Base-by-base conservation (phyloP, 35 echinoderm and acorn worm genomes). In the Heliocidaris erythrogramma region DNA sequence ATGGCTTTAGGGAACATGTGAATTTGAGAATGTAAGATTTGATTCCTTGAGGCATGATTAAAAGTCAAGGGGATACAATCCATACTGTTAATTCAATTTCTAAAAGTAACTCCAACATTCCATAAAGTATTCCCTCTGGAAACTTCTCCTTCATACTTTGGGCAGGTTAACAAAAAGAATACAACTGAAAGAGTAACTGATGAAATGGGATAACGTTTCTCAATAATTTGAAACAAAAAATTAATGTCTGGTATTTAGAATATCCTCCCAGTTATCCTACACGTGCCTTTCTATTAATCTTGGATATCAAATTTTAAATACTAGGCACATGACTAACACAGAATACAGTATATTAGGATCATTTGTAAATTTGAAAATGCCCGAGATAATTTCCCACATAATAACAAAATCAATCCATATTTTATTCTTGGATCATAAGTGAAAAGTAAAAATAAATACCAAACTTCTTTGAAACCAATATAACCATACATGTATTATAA, bases 1-100 rank as follows among this genome's bases (percentile, higher is more conserved):
- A 48, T 89, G 47, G 87, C 31, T 89, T 89, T 78, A n/a, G 65
- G 17, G 65, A 78, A n/a, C 65, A 78, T 78, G 65, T 78, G 65
- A 78, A 78, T 78, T 27, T 78, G 65, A 78, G 65, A 78, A 78
- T 78, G 65, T 78, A 24, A 7, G 65, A n/a, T 78, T 78, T 24
- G 17, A 78, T 78, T 78, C 65, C 65, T 78, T 78, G 65, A 78
- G 65, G 65, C 27, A 27, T 78, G 65, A 78, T 78, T 78, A 78
- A 18, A 7, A 21, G 18, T 78, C 65, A 78, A 78, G 65, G 65
- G 65, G 65, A 78, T 78, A 78, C 21, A n/a, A 78, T 78, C 65
- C 65, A 78, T 78, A 78, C 65, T 78, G 18, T 78, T 78, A 78
- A 78, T 78, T 78, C 65, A 78, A 78, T 78, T 78, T 78, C 65